Base-by-base conservation (phyloP, 2,113 vertebrate species). In the Phrynocephalus versicolor region DNA sequence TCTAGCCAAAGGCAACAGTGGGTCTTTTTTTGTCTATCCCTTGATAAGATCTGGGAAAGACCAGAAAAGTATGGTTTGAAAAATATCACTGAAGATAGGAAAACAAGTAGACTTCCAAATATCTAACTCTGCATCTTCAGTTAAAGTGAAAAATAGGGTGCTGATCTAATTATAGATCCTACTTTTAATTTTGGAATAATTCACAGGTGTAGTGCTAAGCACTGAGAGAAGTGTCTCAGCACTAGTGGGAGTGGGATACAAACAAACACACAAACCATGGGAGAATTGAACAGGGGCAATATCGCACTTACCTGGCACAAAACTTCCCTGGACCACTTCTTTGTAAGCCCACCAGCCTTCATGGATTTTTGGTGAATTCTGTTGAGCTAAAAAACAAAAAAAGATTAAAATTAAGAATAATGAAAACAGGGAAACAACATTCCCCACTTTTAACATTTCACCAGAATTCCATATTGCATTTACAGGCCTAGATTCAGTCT, bases 261-360 rank as follows among this genome's bases (percentile, higher is more conserved):
- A 65, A 60, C 14, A 60, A 74, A 35, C 2, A 85, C n/a, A 19
- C 33, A 58, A 76, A 15, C 41, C 3, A 75, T 39, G 75, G 18
- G 60, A 51, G n/a, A 16, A 37, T 25, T 67, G 39, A 16, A 73
- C 21, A 72, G 70, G n/a, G n/a, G 21, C 55, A 80, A 62, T 7
- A 78, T 55, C 58, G 13, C 12, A 55, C 94, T 96, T 97, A 99
- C 99, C 99, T 97, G 99, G 99, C 95, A 99, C 98, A 95, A 99
- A 99, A 97, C 98, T 99, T 90, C 99, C 99, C 93, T 99, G 98
- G 91, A 99, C 99, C 95, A 99, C 98, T 92, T 99, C 98, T 93
- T 99, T 99, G 93, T 99, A 99, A 1, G 99, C 98, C 99, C 99
- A 99, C 99, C 99, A 99, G 97, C 98, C 99, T 95, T 99, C 99